Evolutionary conservation across 2,113 vertebrate species (phyloP).

Genomic region (Rafetus swinhoei): DNA sequence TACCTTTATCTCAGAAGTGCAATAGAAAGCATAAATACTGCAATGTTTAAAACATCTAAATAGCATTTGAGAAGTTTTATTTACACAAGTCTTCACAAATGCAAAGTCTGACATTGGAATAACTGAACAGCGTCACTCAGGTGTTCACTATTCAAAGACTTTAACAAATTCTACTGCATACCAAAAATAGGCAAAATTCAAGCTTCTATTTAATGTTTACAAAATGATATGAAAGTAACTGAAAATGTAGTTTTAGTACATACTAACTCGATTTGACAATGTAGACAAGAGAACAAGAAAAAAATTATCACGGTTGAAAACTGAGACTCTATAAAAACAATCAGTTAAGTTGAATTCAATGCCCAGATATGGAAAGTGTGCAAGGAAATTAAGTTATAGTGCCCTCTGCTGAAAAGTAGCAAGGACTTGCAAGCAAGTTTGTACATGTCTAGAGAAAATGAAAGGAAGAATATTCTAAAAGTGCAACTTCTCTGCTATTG

Average conservation of each 20-base stretch:
- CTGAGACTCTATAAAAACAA: constrained; percentile 20
- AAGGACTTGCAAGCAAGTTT: constrained; percentile 16
- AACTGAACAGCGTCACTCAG: background rate
- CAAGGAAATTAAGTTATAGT: constrained; percentile 65
- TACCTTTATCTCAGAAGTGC: background rate
- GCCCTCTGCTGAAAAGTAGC: constrained; percentile 63
- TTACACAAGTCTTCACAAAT: background rate
- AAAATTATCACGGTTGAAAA: background rate
- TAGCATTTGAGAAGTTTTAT: background rate
- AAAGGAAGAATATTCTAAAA: background rate
- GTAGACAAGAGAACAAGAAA: background rate
- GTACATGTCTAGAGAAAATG: constrained; percentile 4
- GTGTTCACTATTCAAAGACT: background rate
- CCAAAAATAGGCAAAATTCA: background rate
- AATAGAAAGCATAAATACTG: background rate
- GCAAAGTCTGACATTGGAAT: background rate
- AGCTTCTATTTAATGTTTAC: background rate
- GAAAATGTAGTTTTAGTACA: background rate
- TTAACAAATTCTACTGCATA: background rate
- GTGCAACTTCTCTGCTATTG: background rate
- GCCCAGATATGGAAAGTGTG: background rate
- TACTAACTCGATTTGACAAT: background rate
- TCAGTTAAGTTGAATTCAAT: background rate
- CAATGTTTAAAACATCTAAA: background rate
- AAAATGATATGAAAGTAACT: background rate